Percentiles rank a stretch among this genome's conserved stretches.
phyloP scores from a whole-genome alignment of 2,797 vertebrate genomes.

The Bovichtus diacanthus region DNA sequence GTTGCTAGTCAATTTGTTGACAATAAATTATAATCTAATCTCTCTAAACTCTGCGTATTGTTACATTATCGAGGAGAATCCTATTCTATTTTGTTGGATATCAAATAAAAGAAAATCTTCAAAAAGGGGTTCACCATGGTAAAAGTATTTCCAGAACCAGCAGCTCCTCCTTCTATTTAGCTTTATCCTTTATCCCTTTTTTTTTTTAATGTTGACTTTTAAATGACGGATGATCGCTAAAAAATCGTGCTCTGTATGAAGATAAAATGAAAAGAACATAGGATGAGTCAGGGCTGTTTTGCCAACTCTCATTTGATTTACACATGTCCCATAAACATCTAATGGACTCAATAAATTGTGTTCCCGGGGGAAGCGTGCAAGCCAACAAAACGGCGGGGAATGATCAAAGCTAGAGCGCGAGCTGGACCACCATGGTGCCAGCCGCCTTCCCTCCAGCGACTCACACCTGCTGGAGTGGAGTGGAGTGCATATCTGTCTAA shows the following conservation, averaged over 20 bases:
- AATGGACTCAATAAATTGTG: conserved; percentile 73
- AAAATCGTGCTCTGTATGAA: not conserved
- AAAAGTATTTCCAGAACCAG: not conserved
- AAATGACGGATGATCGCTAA: conserved; percentile 28
- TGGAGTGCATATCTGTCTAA: conserved; percentile 49
- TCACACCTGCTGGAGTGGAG: conserved; percentile 66
- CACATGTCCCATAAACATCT: conserved; percentile 71
- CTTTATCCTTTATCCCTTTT: not conserved
- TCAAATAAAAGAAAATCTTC: not conserved
- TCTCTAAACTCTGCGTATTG: not conserved
- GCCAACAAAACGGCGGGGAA: conserved; percentile 29
- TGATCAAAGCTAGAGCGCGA: conserved; percentile 56
- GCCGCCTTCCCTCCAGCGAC: conserved; percentile 33
- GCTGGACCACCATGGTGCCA: conserved; percentile 53
- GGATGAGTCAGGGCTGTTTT: conserved; percentile 42
- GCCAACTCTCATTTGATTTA: conserved; percentile 68
- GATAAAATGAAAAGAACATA: conserved; percentile 63
- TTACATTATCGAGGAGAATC: not conserved
- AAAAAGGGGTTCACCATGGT: not conserved
- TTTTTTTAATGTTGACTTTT: conserved; percentile 41
- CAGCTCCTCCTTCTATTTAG: not conserved
- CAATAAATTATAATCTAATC: not conserved
- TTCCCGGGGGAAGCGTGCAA: conserved; percentile 37
- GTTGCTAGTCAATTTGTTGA: not conserved
- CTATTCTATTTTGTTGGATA: not conserved